phyloP scores from a whole-genome alignment of 2,888 invertebrate species.

The Polietes domitor region DNA sequence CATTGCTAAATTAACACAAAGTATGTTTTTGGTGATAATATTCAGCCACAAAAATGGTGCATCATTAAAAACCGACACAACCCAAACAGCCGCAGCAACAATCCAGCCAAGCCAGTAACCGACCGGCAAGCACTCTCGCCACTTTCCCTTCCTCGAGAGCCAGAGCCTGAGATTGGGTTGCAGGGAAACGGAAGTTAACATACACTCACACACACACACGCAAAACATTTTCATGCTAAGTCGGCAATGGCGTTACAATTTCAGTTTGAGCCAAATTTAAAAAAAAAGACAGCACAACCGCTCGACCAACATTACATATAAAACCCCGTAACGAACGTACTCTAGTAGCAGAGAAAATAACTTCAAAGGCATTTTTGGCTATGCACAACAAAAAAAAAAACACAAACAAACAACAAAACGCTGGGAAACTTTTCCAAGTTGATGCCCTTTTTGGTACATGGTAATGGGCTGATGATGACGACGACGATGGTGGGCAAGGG shows the following conservation, averaged over 20 bases:
- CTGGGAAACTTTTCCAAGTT: conserved; percentile 21
- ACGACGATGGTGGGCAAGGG: too few relatives aligned
- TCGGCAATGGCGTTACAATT: conserved; percentile 1
- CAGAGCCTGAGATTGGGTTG: neutral
- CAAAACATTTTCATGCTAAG: conserved; percentile 17
- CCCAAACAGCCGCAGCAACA: neutral
- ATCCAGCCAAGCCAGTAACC: neutral
- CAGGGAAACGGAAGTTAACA: conserved; percentile 31
- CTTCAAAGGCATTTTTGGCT: neutral
- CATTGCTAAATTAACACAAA: conserved; percentile 60
- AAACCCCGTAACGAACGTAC: neutral
- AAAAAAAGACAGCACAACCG: neutral
- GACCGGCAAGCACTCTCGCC: neutral
- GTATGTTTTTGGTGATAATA: conserved; percentile 36
- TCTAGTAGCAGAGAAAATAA: neutral
- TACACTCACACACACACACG: neutral
- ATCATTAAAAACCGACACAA: conserved; percentile 56
- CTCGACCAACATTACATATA: neutral
- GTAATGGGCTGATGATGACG: conserved; percentile 16
- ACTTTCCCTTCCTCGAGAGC: neutral
- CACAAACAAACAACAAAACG: neutral
- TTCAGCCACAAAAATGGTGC: conserved; percentile 58
- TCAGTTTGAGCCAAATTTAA: neutral
- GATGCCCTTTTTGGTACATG: conserved; percentile 4
- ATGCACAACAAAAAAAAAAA: neutral